These are phyloP conservation scores for Pipistrellus pygmaeus DNA, from an alignment of 2,797 vertebrate genomes.

Conservation along the genomic window DNA sequence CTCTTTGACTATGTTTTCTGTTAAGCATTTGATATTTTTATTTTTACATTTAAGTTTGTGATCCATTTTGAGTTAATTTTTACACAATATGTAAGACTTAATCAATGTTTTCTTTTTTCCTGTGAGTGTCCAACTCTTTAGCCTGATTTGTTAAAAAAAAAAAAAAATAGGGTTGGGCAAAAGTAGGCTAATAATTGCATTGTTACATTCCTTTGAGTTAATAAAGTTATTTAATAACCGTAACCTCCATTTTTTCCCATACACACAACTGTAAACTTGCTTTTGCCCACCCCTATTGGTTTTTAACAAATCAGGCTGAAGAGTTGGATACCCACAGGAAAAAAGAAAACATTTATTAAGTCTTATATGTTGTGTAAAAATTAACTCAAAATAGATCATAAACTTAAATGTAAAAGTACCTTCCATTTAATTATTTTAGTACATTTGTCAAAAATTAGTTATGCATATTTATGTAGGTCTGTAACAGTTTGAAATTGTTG, in stretches of 20 bases:
- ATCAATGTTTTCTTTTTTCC: background rate
- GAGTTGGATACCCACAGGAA: background rate
- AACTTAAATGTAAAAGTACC: background rate
- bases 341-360: background rate
- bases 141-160: conserved; percentile 8
- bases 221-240: background rate
- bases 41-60: background rate
- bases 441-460: background rate
- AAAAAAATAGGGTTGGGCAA: background rate
- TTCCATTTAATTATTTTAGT: background rate
- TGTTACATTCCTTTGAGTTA: background rate
- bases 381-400: background rate
- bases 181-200: background rate
- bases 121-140: background rate
- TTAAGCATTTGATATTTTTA: conserved; percentile 34
- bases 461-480: background rate
- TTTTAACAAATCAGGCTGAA: conserved; percentile 11
- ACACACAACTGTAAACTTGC: background rate
- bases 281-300: background rate
- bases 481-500: background rate
- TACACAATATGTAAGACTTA: background rate
- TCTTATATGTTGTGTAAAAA: background rate
- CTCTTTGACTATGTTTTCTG: background rate
- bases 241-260: background rate
- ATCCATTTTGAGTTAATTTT: conserved; percentile 15